Conservation (phyloP, 2,113 vertebrate species). For the Elanoides forficatus region DNA sequence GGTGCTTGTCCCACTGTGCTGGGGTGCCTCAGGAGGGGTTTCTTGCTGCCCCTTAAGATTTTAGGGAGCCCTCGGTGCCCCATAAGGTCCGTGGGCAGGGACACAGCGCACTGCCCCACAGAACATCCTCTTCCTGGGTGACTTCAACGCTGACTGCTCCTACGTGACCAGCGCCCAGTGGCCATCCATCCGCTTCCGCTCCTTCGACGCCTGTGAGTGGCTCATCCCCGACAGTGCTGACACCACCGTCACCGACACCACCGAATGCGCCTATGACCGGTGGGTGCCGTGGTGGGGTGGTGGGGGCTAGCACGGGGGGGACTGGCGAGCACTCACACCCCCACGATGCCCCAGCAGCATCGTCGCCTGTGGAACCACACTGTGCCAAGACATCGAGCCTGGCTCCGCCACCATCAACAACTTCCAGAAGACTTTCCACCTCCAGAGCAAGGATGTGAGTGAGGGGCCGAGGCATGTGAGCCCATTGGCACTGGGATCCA, state of each 20-base stretch:
- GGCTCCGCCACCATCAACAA: background rate
- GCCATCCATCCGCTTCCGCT: background rate
- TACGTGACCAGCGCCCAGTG: background rate
- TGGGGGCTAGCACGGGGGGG: rapidly evolving
- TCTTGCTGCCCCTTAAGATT: background rate
- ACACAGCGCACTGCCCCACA: background rate
- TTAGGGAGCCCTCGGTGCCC: background rate
- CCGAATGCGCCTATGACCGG: slow-evolving; percentile 6
- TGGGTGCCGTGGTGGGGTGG: rapidly evolving
- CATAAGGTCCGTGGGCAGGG: rapidly evolving
- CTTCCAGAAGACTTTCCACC: background rate
- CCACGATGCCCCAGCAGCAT: background rate
- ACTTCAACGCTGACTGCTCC: slow-evolving; percentile 49
- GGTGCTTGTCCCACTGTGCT: background rate
- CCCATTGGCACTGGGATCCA: background rate
- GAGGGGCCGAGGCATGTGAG: rapidly evolving
- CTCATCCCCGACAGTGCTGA: background rate
- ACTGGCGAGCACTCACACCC: rapidly evolving
- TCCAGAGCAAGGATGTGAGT: slow-evolving; percentile 42
- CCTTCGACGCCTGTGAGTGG: background rate
- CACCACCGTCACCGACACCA: background rate
- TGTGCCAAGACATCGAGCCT: background rate
- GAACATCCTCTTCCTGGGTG: slow-evolving; percentile 7
- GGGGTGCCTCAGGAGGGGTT: background rate
- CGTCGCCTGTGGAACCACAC: background rate